Evolutionary conservation across 2,113 vertebrate species (phyloP).

Genomic region (Tautogolabrus adspersus): DNA sequence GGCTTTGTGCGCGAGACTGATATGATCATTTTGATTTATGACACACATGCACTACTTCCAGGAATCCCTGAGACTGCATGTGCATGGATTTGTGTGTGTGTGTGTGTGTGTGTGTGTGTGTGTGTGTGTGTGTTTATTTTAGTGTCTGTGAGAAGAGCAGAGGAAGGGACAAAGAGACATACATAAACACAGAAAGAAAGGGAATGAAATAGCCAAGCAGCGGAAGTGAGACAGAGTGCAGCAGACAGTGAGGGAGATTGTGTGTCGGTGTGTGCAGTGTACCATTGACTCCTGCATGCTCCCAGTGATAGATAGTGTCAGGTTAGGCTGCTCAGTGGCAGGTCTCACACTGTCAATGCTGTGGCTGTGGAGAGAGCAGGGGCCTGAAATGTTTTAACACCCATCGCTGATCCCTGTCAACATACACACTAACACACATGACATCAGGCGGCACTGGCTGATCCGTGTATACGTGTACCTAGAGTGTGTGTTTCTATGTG

Average conservation of each 20-base stretch:
- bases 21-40: constrained; percentile 78
- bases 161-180: constrained; percentile 67
- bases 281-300: constrained; percentile 80
- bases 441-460: constrained; percentile 60
- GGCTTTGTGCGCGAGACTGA: constrained; percentile 56
- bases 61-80: constrained; percentile 33
- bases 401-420: constrained; percentile 81
- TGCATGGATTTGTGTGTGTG: not conserved
- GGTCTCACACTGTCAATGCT: constrained; percentile 78
- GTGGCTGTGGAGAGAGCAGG: constrained; percentile 73
- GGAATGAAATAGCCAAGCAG: constrained; percentile 66
- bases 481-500: constrained; percentile 43
- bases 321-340: constrained; percentile 78
- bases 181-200: constrained; percentile 67
- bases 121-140: constrained; percentile 23
- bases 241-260: constrained; percentile 78
- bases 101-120: constrained; percentile 5
- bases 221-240: constrained; percentile 76
- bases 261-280: constrained; percentile 80
- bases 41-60: constrained; percentile 55
- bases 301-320: constrained; percentile 83
- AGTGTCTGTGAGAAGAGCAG: constrained; percentile 44
- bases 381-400: constrained; percentile 79
- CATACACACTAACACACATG: constrained; percentile 66
- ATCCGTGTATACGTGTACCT: constrained; percentile 41